These are phyloP conservation scores for Alfaro cultratus DNA, from an alignment of 2,797 vertebrate species.

Conservation along the genomic window DNA sequence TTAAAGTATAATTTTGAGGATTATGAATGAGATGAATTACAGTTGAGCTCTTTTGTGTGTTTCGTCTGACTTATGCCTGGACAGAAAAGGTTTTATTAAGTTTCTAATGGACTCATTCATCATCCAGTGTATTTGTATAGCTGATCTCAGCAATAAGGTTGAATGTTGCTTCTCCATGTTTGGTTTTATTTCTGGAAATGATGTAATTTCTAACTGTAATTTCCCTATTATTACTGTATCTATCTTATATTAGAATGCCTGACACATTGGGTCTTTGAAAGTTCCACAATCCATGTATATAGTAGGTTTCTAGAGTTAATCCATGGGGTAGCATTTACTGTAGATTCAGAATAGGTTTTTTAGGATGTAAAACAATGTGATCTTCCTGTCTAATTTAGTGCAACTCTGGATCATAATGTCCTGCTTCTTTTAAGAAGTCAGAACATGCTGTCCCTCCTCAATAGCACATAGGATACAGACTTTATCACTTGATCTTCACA, in stretches of 20 bases:
- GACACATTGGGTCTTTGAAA: not conserved
- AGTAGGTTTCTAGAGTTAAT: not conserved
- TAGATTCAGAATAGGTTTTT: not conserved
- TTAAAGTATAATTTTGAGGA: not conserved
- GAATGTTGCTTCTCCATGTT: not conserved
- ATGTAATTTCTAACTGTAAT: not conserved
- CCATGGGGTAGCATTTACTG: not conserved
- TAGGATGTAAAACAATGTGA: not conserved
- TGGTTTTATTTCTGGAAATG: not conserved
- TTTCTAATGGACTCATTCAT: not conserved
- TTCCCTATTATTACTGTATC: not conserved
- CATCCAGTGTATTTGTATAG: not conserved
- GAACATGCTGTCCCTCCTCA: not conserved
- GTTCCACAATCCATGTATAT: not conserved
- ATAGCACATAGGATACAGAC: not conserved
- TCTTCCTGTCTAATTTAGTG: not conserved
- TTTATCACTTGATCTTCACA: not conserved
- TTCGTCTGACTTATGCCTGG: not conserved
- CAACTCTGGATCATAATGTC: not conserved
- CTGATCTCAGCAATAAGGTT: not conserved
- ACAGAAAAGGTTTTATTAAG: not conserved
- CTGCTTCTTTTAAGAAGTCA: not conserved
- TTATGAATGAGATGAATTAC: not conserved
- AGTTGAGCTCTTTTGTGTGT: not conserved
- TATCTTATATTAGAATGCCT: not conserved